Conservation (phyloP, 1,140 invertebrate genomes). For the Cyclargus thomasi region DNA sequence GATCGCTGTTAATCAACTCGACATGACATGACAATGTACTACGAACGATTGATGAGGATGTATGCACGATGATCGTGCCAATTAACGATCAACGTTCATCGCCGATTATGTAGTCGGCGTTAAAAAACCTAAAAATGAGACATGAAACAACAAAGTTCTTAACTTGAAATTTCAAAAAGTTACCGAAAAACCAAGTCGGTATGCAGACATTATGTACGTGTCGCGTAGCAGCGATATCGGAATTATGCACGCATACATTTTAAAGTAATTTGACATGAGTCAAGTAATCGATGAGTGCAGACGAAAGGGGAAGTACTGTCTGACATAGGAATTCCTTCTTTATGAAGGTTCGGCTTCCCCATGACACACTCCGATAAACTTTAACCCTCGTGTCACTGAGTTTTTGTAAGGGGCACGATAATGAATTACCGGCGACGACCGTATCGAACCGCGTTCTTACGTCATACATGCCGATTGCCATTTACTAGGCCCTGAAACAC, state of each 20-base stretch:
- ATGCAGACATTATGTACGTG: no score
- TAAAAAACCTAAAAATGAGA: no score
- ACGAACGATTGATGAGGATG: no score
- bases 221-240: not conserved
- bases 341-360: conserved; percentile 18
- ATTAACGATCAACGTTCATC: no score
- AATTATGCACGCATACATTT: conserved; percentile 15
- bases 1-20: no score
- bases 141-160: no score
- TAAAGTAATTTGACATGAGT: conserved; percentile 25
- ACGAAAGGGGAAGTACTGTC: conserved; percentile 40
- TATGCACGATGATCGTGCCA: no score
- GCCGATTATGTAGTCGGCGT: no score
- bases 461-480: not conserved
- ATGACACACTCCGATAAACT: conserved; percentile 27
- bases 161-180: no score
- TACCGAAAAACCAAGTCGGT: no score
- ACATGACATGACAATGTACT: no score
- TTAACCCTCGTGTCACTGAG: conserved; percentile 19
- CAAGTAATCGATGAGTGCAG: conserved; percentile 47
- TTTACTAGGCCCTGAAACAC: not conserved
- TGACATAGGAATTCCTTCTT: conserved; percentile 36
- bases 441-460: not conserved
- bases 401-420: conserved; percentile 6
- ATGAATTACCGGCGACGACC: conserved; percentile 7